These are phyloP conservation scores for Dynastes hyllus DNA, from an alignment of 2,888 invertebrate genomes.

Conservation along the genomic window DNA sequence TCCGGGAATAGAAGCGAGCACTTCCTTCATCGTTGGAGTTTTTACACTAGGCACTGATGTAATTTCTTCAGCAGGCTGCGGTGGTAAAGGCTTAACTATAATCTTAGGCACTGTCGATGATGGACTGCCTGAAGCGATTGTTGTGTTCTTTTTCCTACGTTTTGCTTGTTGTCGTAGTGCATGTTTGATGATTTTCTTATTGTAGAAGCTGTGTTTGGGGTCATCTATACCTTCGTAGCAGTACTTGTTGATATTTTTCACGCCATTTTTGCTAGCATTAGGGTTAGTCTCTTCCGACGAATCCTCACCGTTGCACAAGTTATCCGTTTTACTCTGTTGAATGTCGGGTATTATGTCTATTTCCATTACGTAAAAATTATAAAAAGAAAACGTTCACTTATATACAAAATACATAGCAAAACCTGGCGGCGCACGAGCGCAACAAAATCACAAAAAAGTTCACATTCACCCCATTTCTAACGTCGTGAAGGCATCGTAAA, in stretches of 20 bases:
- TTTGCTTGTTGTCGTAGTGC: conserved; percentile 85
- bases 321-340: conserved; percentile 50
- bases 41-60: conserved; percentile 66
- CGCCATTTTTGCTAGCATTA: conserved; percentile 40
- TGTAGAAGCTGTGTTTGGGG: conserved; percentile 68
- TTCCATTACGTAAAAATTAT: conserved; percentile 67
- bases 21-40: conserved; percentile 91
- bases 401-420: conserved; percentile 54
- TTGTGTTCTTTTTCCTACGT: conserved; percentile 86
- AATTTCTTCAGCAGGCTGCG: conserved; percentile 74
- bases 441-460: conserved; percentile 50
- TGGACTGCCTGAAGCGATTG: conserved; percentile 75
- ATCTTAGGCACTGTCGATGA: conserved; percentile 83
- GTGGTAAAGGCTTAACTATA: conserved; percentile 86
- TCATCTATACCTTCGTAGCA: conserved; percentile 57
- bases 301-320: conserved; percentile 47
- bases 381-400: conserved; percentile 52
- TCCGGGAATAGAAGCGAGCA: conserved; percentile 91
- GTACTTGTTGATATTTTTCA: conserved; percentile 42
- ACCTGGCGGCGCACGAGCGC: conserved; percentile 48
- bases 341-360: conserved; percentile 69
- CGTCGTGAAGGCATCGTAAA: conserved; percentile 3
- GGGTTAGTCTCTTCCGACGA: conserved; percentile 40
- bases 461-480: conserved; percentile 58
- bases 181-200: conserved; percentile 83